Evolutionary conservation across 2,888 invertebrate genomes (phyloP).

Genomic region (Latheticus oryzae): DNA sequence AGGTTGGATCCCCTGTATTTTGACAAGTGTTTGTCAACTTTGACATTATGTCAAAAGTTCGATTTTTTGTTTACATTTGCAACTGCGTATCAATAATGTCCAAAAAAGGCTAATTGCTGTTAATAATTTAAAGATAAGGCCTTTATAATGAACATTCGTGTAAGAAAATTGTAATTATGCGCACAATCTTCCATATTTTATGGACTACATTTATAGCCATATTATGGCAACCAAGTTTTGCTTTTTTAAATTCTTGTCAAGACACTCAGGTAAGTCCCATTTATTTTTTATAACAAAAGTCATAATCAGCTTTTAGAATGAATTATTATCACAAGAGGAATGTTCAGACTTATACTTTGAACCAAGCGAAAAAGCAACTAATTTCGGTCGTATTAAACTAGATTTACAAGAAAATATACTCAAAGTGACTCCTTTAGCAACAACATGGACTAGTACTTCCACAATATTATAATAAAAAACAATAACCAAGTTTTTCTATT

Average conservation of each 20-base stretch:
- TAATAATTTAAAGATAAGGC: neutral
- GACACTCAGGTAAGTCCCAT: slow-evolving; percentile 2
- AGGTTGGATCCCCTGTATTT: too few relatives aligned
- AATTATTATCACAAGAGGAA: slow-evolving; percentile 1
- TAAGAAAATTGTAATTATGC: slow-evolving; percentile 7
- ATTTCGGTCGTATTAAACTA: slow-evolving; percentile 3
- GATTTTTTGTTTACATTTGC: slow-evolving; percentile 2
- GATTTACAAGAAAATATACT: neutral
- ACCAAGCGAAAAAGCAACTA: slow-evolving; percentile 13
- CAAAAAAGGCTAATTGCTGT: neutral
- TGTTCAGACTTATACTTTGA: slow-evolving; percentile 15
- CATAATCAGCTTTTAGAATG: slow-evolving; percentile 2
- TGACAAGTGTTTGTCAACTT: too few relatives aligned
- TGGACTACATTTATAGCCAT: slow-evolving; percentile 9
- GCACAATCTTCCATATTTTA: neutral
- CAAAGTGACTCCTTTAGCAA: slow-evolving; percentile 2
- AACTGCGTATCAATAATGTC: neutral
- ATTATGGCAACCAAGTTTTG: slow-evolving; percentile 4
- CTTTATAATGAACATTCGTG: neutral
- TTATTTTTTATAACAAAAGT: neutral
- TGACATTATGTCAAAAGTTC: neutral
- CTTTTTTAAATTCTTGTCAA: slow-evolving; percentile 6
- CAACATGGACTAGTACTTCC: slow-evolving; percentile 10
- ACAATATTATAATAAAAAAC: slow-evolving; percentile 1
- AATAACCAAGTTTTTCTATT: neutral